A percentile compares a stretch with the other conserved stretches of the same genome.
phyloP scores from a whole-genome alignment of 2,113 vertebrate genomes.

The Oostethus manadensis region DNA sequence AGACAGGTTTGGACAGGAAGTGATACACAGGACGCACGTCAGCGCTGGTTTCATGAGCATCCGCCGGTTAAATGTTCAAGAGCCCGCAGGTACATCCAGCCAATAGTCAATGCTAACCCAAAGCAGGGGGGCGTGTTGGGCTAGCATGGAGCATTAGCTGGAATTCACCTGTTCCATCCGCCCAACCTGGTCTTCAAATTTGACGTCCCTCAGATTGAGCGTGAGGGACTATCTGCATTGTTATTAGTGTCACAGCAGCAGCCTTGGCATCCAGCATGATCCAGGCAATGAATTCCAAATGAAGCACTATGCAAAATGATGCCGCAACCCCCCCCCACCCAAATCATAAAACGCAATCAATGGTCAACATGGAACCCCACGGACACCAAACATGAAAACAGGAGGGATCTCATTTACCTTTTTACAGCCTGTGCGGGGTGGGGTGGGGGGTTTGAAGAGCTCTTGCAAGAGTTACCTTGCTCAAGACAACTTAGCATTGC shows the following conservation, averaged over 20 bases:
- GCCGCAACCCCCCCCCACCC: slow-evolving; percentile 28
- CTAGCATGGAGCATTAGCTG: slow-evolving; percentile 63
- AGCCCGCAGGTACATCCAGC: slow-evolving; percentile 61
- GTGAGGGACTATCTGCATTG: slow-evolving; percentile 52
- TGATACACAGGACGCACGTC: slow-evolving; percentile 49
- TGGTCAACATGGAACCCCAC: slow-evolving; percentile 57
- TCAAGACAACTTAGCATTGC: slow-evolving; percentile 68
- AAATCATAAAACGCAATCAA: slow-evolving; percentile 29
- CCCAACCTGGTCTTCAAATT: slow-evolving; percentile 61
- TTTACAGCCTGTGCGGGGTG: slow-evolving; percentile 58
- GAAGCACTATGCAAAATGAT: slow-evolving; percentile 69
- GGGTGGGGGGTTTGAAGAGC: too few relatives aligned
- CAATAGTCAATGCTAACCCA: slow-evolving; percentile 64
- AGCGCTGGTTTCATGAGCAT: slow-evolving; percentile 22
- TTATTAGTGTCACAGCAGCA: slow-evolving; percentile 66
- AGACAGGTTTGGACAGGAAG: slow-evolving; percentile 51
- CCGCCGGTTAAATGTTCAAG: slow-evolving; percentile 35
- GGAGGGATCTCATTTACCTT: slow-evolving; percentile 70
- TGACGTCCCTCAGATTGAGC: slow-evolving; percentile 54
- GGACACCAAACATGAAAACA: slow-evolving; percentile 68
- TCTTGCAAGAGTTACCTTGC: slow-evolving; percentile 65
- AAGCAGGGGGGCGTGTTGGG: slow-evolving; percentile 37
- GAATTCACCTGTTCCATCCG: slow-evolving; percentile 61
- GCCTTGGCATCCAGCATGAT: slow-evolving; percentile 72
- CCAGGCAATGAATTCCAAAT: slow-evolving; percentile 71